Conservation (phyloP, 2,113 vertebrate genomes). For the Myxocyprinus asiaticus region DNA sequence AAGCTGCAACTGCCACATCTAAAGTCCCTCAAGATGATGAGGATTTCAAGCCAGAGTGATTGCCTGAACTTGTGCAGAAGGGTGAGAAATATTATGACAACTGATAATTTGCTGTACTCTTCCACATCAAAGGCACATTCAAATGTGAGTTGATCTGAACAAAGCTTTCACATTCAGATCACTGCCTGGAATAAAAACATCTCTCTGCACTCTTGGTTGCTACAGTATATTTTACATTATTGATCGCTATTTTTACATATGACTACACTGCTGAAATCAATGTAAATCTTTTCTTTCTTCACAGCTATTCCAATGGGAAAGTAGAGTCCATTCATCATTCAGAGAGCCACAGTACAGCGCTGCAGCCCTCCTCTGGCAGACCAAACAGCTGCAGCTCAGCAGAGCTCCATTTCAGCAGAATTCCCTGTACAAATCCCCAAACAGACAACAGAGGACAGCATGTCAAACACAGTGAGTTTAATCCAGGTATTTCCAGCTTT, state of each 20-base stretch:
- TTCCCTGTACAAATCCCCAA: constrained; percentile 48
- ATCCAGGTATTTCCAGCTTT: no score
- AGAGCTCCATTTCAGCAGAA: constrained; percentile 60
- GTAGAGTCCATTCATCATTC: constrained; percentile 77
- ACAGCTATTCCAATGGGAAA: constrained; percentile 80
- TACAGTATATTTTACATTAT: no score
- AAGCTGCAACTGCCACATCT: constrained; percentile 51
- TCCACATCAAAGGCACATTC: no score
- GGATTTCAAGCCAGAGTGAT: constrained; percentile 76
- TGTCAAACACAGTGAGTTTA: constrained; percentile 71
- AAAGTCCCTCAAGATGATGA: constrained; percentile 53
- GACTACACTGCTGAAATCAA: neutral
- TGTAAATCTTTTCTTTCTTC: constrained; percentile 59
- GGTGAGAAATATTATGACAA: constrained; percentile 66
- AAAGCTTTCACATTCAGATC: no score
- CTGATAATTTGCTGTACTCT: neutral
- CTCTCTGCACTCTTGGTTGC: neutral
- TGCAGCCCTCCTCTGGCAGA: constrained; percentile 67
- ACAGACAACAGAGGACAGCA: constrained; percentile 78
- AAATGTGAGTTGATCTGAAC: neutral
- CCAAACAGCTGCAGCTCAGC: constrained; percentile 60
- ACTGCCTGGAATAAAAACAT: no score
- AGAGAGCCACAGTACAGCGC: constrained; percentile 74
- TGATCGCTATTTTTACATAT: neutral
- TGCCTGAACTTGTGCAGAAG: constrained; percentile 84